Percentiles rank a stretch among this genome's conserved stretches.
Evolutionary conservation across 2,888 invertebrate genomes (phyloP).

Genomic region (Aspidiotus rigidus): DNA sequence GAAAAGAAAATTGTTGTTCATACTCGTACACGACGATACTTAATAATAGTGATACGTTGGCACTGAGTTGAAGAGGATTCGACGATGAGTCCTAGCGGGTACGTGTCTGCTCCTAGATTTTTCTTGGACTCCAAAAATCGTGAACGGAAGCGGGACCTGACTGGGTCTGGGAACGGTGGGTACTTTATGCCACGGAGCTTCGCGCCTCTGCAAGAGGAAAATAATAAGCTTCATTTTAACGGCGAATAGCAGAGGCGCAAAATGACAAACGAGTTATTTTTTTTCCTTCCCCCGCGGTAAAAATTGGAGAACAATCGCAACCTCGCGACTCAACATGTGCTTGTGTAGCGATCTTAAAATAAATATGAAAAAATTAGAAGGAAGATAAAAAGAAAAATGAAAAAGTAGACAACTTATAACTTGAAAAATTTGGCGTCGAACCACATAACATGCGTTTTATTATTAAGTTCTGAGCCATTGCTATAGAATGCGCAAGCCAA

Average conservation of each 20-base stretch:
- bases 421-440: no score
- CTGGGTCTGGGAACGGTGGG: constrained; percentile 78
- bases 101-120: constrained; percentile 16
- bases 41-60: constrained; percentile 36
- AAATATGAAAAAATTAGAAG: neutral
- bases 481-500: no score
- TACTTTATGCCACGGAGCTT: constrained; percentile 78
- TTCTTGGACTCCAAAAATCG: constrained; percentile 60
- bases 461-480: no score
- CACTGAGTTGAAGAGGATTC: constrained; percentile 38
- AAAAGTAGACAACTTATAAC: no score
- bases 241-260: constrained; percentile 27
- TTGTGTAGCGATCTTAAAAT: constrained; percentile 14
- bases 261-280: neutral
- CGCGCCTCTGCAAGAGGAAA: constrained; percentile 57
- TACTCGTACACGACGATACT: neutral
- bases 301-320: neutral
- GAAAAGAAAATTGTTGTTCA: no score
- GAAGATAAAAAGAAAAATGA: no score
- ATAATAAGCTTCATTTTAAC: neutral
- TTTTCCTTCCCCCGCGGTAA: neutral
- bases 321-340: constrained; percentile 5
- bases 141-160: constrained; percentile 72
- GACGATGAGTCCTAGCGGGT: constrained; percentile 33
- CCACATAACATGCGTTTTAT: no score